phyloP scores from a whole-genome alignment of 2,113 vertebrate genomes.

The Dermatemys mawii region DNA sequence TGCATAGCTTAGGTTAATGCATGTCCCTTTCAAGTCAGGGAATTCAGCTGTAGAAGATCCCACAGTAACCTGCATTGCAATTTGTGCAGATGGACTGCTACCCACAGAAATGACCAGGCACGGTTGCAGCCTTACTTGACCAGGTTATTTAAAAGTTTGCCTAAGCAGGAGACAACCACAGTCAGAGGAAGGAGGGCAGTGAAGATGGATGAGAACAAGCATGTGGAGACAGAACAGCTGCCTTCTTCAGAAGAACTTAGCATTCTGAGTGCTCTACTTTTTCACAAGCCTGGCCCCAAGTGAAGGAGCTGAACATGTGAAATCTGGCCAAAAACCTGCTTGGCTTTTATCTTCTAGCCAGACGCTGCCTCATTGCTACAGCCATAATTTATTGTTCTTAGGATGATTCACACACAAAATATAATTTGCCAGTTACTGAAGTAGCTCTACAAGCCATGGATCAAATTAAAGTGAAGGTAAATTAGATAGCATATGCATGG shows the following conservation, averaged over 20 bases:
- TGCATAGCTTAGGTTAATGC: background rate
- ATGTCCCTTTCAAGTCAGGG: rapidly evolving
- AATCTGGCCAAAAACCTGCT: background rate
- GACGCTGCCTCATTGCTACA: background rate
- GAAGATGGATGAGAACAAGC: background rate
- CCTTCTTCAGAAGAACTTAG: background rate
- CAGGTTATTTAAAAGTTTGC: background rate
- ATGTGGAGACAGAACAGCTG: background rate
- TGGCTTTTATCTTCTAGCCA: background rate
- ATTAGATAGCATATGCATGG: background rate
- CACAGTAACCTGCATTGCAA: background rate
- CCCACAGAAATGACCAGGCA: background rate
- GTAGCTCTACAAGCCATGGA: background rate
- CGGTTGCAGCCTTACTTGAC: background rate
- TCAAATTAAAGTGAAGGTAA: background rate
- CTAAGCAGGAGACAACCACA: background rate
- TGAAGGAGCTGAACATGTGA: background rate
- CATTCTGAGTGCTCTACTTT: background rate
- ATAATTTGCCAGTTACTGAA: background rate
- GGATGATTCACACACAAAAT: background rate
- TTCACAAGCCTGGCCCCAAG: background rate
- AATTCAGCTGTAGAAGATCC: background rate
- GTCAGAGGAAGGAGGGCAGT: background rate
- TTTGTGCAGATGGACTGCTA: background rate
- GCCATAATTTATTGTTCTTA: background rate